These are phyloP conservation scores for Heptranchias perlo DNA, from an alignment of 2,113 vertebrate species.

Conservation along the genomic window DNA sequence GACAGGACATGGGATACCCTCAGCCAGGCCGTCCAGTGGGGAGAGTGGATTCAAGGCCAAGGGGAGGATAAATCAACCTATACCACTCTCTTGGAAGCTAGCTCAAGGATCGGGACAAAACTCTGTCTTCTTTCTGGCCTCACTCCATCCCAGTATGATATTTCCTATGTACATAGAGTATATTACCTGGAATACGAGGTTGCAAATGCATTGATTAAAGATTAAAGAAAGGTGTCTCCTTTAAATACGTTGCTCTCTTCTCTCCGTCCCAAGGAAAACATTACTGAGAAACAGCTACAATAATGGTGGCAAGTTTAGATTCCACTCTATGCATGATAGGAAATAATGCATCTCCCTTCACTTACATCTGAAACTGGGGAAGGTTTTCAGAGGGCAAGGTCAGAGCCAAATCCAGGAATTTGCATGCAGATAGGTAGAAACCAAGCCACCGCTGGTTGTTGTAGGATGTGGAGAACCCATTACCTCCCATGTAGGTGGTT, in stretches of 20 bases:
- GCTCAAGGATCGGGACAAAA: no score
- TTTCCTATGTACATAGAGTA: not conserved
- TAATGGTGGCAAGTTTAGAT: not conserved
- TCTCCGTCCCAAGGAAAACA: not conserved
- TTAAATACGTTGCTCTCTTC: not conserved
- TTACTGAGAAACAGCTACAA: not conserved
- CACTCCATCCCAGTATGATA: not conserved
- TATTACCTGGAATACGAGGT: not conserved
- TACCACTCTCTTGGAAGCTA: no score
- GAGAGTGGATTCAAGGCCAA: no score
- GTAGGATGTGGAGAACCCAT: slow-evolving; percentile 96
- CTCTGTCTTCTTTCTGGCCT: no score
- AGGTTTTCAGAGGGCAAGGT: slow-evolving; percentile 92
- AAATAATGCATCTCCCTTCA: slow-evolving; percentile 45
- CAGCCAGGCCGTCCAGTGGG: no score
- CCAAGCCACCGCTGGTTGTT: slow-evolving; percentile 98
- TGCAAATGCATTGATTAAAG: not conserved
- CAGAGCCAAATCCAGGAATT: slow-evolving; percentile 93
- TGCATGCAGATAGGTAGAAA: slow-evolving; percentile 96
- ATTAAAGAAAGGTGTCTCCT: not conserved
- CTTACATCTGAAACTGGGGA: slow-evolving; percentile 98
- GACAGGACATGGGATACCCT: no score
- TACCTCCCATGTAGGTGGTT: slow-evolving; percentile 92
- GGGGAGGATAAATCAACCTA: no score
- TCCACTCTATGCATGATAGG: not conserved